Evolutionary conservation across 1,140 invertebrate species (phyloP).

Genomic region (Drosophila gunungcola): DNA sequence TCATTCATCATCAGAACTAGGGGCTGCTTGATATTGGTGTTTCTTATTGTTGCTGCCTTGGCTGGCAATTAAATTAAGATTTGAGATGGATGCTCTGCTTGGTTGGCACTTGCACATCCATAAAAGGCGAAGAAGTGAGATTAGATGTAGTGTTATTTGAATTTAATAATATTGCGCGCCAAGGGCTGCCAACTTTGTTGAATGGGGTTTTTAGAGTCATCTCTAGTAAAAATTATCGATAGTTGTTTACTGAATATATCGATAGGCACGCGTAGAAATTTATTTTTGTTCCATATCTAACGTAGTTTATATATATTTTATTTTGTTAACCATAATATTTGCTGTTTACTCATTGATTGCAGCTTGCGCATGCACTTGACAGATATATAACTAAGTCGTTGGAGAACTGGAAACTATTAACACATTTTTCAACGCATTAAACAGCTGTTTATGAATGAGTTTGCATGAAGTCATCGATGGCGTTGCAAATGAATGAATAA

Average conservation of each 20-base stretch:
- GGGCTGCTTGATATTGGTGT: conserved; percentile 23
- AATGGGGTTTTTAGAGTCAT: not conserved
- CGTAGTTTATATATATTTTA: not conserved
- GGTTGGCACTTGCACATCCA: conserved; percentile 13
- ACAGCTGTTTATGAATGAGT: conserved; percentile 8
- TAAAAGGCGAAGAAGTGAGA: not conserved
- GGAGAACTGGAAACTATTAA: not conserved
- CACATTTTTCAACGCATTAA: not conserved
- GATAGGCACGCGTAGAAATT: not conserved
- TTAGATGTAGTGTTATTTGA: not conserved
- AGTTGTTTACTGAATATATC: not conserved
- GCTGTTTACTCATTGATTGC: conserved; percentile 1
- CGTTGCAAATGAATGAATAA: not conserved
- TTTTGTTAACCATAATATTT: conserved; percentile 7
- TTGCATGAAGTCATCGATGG: too few relatives aligned
- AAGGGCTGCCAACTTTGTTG: conserved; percentile 3
- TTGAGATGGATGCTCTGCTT: conserved; percentile 43
- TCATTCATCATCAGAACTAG: conserved; percentile 70
- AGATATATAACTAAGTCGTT: conserved; percentile 1
- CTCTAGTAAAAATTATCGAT: not conserved
- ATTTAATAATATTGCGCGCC: conserved; percentile 4
- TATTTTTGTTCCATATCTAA: not conserved
- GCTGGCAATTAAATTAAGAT: conserved; percentile 76
- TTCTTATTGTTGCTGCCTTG: conserved; percentile 32
- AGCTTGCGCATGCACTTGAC: conserved; percentile 5